phyloP scores from a whole-genome alignment of 2,113 vertebrate genomes.

The Pteruthius melanotis region DNA sequence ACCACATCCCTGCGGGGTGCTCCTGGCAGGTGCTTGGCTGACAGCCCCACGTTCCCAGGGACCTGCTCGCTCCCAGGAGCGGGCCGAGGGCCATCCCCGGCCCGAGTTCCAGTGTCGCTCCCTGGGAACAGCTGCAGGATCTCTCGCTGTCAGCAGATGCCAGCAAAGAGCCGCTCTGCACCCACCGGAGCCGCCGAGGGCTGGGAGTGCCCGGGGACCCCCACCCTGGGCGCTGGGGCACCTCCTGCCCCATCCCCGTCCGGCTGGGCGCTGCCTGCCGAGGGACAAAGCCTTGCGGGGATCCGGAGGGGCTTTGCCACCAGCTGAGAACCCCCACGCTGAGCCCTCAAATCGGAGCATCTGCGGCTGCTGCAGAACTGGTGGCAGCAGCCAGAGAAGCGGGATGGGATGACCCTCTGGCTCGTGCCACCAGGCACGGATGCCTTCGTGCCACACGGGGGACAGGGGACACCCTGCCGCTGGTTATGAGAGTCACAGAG shows the following conservation, averaged over 20 bases:
- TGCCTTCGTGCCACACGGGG: neutral
- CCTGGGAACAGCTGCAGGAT: neutral
- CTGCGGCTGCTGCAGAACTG: neutral
- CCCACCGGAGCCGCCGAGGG: neutral
- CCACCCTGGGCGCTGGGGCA: neutral
- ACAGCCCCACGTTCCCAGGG: neutral
- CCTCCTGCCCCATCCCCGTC: neutral
- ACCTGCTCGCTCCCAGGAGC: neutral
- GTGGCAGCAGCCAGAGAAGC: accelerated
- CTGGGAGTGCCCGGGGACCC: neutral
- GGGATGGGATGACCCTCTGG: accelerated
- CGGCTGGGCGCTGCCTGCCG: neutral
- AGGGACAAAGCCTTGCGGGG: too few relatives aligned
- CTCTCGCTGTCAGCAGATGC: slow-evolving; percentile 31
- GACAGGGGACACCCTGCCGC: neutral
- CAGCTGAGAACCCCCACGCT: neutral
- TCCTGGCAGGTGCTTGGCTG: neutral
- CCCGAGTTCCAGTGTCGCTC: accelerated
- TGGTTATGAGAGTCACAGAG: neutral
- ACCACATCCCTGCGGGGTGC: neutral
- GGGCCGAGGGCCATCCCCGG: neutral
- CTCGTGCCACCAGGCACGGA: accelerated
- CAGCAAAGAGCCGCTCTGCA: slow-evolving; percentile 47
- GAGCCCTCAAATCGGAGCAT: accelerated
- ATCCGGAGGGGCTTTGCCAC: neutral